Conservation (phyloP, 1,140 invertebrate genomes). For the Drosophila prosaltans region DNA sequence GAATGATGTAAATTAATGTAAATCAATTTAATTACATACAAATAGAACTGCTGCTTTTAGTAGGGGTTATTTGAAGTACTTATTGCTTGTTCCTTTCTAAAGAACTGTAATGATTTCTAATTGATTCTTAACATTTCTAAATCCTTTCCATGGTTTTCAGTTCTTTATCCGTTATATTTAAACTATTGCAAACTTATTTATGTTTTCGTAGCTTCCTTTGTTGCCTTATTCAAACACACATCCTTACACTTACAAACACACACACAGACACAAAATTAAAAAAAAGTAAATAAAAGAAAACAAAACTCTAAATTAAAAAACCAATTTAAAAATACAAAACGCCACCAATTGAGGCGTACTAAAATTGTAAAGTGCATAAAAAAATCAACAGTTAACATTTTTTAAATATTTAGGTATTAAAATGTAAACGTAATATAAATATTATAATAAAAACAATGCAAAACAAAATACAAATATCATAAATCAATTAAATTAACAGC, state of each 20-base stretch:
- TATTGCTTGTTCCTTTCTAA: too few relatives aligned
- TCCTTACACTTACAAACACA: conserved; percentile 31
- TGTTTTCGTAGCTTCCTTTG: too few relatives aligned
- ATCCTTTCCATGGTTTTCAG: too few relatives aligned
- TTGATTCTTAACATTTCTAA: too few relatives aligned
- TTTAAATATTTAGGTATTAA: conserved; percentile 85
- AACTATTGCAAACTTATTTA: not conserved
- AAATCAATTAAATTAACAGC: conserved; percentile 59
- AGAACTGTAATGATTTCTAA: too few relatives aligned
- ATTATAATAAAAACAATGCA: conserved; percentile 82
- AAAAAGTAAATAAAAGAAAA: conserved; percentile 27
- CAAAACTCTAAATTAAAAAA: conserved; percentile 51
- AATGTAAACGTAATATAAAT: conserved; percentile 74
- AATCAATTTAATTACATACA: too few relatives aligned
- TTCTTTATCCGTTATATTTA: too few relatives aligned
- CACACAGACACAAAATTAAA: conserved; percentile 20
- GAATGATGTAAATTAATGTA: too few relatives aligned
- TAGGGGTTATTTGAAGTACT: too few relatives aligned
- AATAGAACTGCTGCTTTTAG: too few relatives aligned
- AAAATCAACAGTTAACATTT: conserved; percentile 85
- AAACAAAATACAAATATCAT: conserved; percentile 56
- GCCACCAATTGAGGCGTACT: conserved; percentile 61
- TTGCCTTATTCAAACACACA: not conserved
- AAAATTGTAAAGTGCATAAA: conserved; percentile 82
- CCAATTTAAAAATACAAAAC: conserved; percentile 58